Evolutionary conservation across 1,140 invertebrate species (phyloP), one percentile per base, ranked within the genome.

Genomic region (Oncopodura yosiiana): DNA sequence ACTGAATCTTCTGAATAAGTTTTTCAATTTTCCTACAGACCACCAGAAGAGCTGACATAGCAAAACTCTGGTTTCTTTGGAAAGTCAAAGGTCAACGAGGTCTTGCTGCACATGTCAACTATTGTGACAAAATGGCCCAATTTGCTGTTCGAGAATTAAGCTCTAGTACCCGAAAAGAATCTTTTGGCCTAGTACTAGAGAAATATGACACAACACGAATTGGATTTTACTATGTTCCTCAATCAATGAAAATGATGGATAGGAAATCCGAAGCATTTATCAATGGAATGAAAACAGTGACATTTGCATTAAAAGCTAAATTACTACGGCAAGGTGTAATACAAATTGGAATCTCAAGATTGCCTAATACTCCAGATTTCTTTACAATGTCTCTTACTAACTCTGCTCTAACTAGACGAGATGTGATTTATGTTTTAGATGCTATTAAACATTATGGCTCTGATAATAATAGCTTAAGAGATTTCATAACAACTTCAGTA

Each of bases 311-410:
- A 39, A 96, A 96, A 69, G 86, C 89, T 65, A 72, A 78, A 55
- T 94, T 97, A 90, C 89, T 95, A 73, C 83, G 86, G 66, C 81
- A 87, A 68, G 94, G 94, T 4, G 83, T 82, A 5, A 91, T 94
- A 81, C 86, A 95, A 80, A 83, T 97, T 24, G 91, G 88, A 14
- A 95, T 95, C 68, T 90, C 95, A 66, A 85, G 90, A 1, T 72
- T 89, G 56, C 75, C 79, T 39, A 72, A 78, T 45, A 71, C 80
- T 56, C 84, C 86, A 0, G 88, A 96, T 70, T 96, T 96, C 73
- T 95, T 96, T 75, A 77, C 93, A 36, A 78, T 96, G 43, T 89
- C 94, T 5, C 77, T 96, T 60, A 86, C 89, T 70, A 94, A 87
- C 66, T 95, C 88, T 3, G 81, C 79, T 11, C 69, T 90, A 4